phyloP scores from a whole-genome alignment of 2,888 invertebrate genomes.

The Macaria notata region DNA sequence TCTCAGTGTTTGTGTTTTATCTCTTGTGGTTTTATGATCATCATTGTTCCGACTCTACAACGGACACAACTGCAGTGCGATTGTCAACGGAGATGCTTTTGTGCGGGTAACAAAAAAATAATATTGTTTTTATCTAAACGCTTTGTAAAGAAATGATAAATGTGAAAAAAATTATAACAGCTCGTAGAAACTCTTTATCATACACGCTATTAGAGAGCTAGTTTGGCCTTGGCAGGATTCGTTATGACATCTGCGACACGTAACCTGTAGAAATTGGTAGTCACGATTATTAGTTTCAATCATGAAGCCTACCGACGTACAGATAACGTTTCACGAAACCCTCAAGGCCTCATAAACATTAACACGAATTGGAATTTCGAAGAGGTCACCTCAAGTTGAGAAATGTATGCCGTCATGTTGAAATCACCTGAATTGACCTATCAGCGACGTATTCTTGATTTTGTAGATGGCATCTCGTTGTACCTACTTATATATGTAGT shows the following conservation, averaged over 20 bases:
- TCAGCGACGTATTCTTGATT: background rate
- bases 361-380: constrained; percentile 4
- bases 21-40: constrained; percentile 25
- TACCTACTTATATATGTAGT: too few species aligned
- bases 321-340: constrained; percentile 4
- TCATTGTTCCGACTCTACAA: constrained; percentile 28
- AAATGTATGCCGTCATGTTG: constrained; percentile 25
- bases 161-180: too few species aligned
- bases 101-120: constrained; percentile 24
- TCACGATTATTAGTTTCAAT: constrained; percentile 55
- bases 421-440: constrained; percentile 5
- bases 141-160: too few species aligned
- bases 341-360: constrained; percentile 4
- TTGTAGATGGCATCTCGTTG: too few species aligned
- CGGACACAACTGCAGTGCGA: constrained; percentile 35
- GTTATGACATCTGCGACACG: constrained; percentile 55
- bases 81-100: constrained; percentile 42
- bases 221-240: constrained; percentile 66
- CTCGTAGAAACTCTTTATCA: background rate
- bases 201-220: too few species aligned
- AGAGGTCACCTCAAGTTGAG: constrained; percentile 15
- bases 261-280: constrained; percentile 62
- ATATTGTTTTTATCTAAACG: constrained; percentile 6
- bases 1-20: constrained; percentile 31
- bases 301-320: constrained; percentile 21